Evolutionary conservation across 2,797 vertebrate genomes (phyloP), one percentile per base, ranked within the genome.

Genomic region (Mus minutoides): DNA sequence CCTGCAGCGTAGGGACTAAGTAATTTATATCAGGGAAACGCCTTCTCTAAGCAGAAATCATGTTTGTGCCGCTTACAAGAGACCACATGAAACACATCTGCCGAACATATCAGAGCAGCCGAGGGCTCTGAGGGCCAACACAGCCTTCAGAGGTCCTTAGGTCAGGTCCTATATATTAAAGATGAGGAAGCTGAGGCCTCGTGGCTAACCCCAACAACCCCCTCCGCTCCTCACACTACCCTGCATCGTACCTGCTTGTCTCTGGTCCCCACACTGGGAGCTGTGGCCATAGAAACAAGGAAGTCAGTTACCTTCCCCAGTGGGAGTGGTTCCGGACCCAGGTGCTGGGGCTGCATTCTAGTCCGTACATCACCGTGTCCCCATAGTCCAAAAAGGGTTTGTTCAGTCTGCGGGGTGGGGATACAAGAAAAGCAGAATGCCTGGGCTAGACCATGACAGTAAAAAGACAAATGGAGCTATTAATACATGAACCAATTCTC

Each of bases 371-470:
- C 98, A 99, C 96, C 0, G 98, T 98, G 40, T 99, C 99, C 10
- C 99, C 99, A 1, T 99, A 99, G 71, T 99, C 99, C 98, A 99
- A 91, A 97, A 99, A 99, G 6, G 99, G 99, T 75, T 99, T 98
- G 97, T 99, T 99, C 94, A 99, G 94, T 97, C 99, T 99, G 11
- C 0, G 69, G 83, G 43, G 64, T 2, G n/a, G 11, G 29, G 11
- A 37, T 6, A 13, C 8, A 73, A 43, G 37, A 52, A 89, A 79
- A 40, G 67, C 2, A 84, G 67, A 90, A 83, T 3, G 21, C 2
- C 21, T 19, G 54, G 26, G 34, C 93, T 85, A 94, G 78, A 84
- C 52, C 60, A 19, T 0, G 8, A 37, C 12, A 60, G 11, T 19
- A 43, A 82, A 46, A 82, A 71, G 79, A 71, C 40, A 60, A 52